Evolutionary conservation across 1,140 invertebrate genomes (phyloP), one percentile per base, ranked within the genome.

Genomic region (Papilio helenus): DNA sequence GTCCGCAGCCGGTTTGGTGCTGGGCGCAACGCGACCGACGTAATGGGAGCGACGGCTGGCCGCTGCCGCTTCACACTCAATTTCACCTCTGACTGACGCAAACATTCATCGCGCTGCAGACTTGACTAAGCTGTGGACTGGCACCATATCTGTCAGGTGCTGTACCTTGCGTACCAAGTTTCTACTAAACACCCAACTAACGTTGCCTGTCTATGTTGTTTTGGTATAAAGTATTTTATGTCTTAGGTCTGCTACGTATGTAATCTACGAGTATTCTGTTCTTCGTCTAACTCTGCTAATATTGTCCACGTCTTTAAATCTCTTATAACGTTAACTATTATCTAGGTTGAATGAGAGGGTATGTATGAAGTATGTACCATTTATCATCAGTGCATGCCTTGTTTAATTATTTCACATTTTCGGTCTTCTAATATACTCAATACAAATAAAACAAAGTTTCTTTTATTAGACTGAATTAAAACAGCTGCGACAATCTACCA

Each of bases 81-180:
- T 94, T 94, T 94, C 93, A 94, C 91, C 92, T 94, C 89, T 94
- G 93, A 94, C 87, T 91, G 93, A 94, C 91, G 88, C 89, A 90
- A 90, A 93, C 93, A 93, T 92, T 92, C 86, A 94, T 94, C 90
- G 89, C 86, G 87, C 90, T 89, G 83, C 84, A 83, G 90, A 93
- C 89, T 92, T 92, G 87, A 87, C 85, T 88, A 83, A 76, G 71
- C 51, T 76, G 74, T n/a, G 74, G 74, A 3, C 51, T 61, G 49
- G 42, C 18, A 42, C 55, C 76, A 77, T 78, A 79, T 78, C 80
- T 85, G 80, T 81, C 89, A 90, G 89, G 88, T 90, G 87, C 85
- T 84, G 85, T 88, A 86, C 84, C 80, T 84, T 80, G 65, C 68
- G 51, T 61, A 55, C 2, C 39, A 42, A 74, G 72, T 5, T 49